These are phyloP conservation scores for Odontomachus brunneus DNA, from an alignment of 1,140 invertebrate genomes.

Conservation along the genomic window DNA sequence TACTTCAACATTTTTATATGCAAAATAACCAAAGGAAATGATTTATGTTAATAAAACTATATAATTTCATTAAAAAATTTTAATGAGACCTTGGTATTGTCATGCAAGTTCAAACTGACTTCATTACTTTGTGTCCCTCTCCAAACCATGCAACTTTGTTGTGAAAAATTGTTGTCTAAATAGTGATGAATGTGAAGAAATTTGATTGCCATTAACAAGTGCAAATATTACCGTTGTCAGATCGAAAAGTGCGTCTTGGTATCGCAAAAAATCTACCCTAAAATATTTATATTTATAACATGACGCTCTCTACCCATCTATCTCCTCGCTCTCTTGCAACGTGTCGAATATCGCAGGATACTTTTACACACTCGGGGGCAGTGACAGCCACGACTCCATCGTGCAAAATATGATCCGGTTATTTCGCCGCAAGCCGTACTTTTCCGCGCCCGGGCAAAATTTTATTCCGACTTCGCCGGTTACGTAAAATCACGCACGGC, in stretches of 20 bases:
- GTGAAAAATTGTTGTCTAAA: no score
- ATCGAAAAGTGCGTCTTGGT: constrained; percentile 7
- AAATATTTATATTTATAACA: constrained; percentile 56
- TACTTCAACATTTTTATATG: no score
- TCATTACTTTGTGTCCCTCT: no score
- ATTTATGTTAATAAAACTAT: no score
- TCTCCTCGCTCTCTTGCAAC: constrained; percentile 2
- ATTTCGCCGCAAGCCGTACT: background rate
- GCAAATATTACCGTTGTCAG: constrained; percentile 14
- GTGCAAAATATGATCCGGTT: constrained; percentile 29
- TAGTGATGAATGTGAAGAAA: background rate
- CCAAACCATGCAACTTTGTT: no score
- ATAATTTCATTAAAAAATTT: no score
- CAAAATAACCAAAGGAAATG: no score
- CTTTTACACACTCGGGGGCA: constrained; percentile 9
- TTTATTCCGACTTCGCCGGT: constrained; percentile 32
- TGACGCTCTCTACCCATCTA: background rate
- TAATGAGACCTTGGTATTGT: no score
- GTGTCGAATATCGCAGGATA: constrained; percentile 45
- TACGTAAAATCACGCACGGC: constrained; percentile 27
- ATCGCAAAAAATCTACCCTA: background rate
- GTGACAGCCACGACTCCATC: constrained; percentile 11
- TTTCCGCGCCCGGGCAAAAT: constrained; percentile 11
- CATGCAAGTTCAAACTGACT: no score
- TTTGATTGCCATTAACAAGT: constrained; percentile 15